A percentile compares a stretch with the other conserved stretches of the same genome.
phyloP scores from a whole-genome alignment of 2,888 invertebrate genomes.

The Ectropis crepuscularia region DNA sequence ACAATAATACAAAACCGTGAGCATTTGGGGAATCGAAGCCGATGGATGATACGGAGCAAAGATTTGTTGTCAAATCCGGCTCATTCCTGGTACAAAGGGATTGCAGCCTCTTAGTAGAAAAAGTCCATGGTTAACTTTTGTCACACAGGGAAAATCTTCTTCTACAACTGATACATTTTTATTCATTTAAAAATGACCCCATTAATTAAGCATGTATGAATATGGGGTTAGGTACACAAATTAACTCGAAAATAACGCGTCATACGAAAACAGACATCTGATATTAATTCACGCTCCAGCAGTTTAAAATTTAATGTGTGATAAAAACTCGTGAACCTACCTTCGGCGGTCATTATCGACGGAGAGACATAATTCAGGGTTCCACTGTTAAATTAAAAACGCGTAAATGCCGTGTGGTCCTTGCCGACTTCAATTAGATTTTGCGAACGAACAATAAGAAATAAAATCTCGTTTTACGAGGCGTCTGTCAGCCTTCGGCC shows the following conservation, averaged over 20 bases:
- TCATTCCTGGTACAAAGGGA: no score
- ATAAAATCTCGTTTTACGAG: conserved; percentile 83
- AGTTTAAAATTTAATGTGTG: conserved; percentile 59
- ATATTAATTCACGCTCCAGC: conserved; percentile 53
- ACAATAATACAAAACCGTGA: no score
- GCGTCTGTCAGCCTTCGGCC: conserved; percentile 75
- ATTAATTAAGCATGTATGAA: neutral
- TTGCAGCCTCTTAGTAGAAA: no score
- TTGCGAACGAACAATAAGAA: conserved; percentile 84
- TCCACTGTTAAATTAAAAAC: conserved; percentile 79
- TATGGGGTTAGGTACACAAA: neutral
- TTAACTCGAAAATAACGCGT: neutral
- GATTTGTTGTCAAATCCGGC: no score
- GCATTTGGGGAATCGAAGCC: no score
- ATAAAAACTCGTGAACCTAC: conserved; percentile 77
- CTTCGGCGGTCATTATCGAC: conserved; percentile 62
- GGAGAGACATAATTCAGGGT: conserved; percentile 69
- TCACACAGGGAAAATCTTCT: no score
- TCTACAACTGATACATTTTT: no score
- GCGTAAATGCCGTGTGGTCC: conserved; percentile 71
- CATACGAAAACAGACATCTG: conserved; percentile 23
- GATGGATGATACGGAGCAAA: no score
- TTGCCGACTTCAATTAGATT: conserved; percentile 81
- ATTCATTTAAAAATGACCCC: no score
- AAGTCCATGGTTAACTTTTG: no score